Base-by-base conservation (phyloP, 1,140 invertebrate genomes). In the Sarcophaga bullata region DNA sequence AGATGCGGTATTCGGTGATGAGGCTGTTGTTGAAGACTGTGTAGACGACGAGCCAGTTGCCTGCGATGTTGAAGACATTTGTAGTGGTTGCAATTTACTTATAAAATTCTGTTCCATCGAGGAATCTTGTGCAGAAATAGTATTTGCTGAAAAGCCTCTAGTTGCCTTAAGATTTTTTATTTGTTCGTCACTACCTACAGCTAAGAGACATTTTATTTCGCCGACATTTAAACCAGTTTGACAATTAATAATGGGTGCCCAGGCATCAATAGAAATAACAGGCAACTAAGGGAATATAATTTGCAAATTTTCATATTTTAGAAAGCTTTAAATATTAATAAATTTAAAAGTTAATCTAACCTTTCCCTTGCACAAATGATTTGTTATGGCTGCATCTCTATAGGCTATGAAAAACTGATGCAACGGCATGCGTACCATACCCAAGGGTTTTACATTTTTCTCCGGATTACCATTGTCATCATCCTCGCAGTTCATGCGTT, bases 391-490 rank as follows among this genome's bases (percentile, higher is more conserved):
- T 54, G 91, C 87, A 90, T 94, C 93, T 84, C 92, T 90, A 84
- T 92, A 94, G 3, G 92, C 92, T 47, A 93, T 86, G 83, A 92
- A 94, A 84, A 93, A 91, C 80, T 93, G 92, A 87, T 94, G 92
- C 50, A 94, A 86, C 8, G 92, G 89, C 54, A 94, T 84, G 86
- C 92, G 92, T 6, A 91, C 89, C 73, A 93, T 90, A 48, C 93
- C 93, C 48, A 93, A 84, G 3, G 87, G 68, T 13, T 81, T 19
- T 6, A 76, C 6, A 9, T 19, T 49, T n/a, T 47, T 15, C n/a
- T 73, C 17, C 13, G 1, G 1, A 72, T 68, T 62, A 15, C 25
- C 19, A 80, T 83, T 83, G 15, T 73, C 80, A 73, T 83, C 73
- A 9, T 15, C 37, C 54, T 81, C 81, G 7, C 3, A 50, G 8